Evolutionary conservation across 2,113 vertebrate species (phyloP), one percentile per base, ranked within the genome.

Genomic region (Ailuropoda melanoleuca): DNA sequence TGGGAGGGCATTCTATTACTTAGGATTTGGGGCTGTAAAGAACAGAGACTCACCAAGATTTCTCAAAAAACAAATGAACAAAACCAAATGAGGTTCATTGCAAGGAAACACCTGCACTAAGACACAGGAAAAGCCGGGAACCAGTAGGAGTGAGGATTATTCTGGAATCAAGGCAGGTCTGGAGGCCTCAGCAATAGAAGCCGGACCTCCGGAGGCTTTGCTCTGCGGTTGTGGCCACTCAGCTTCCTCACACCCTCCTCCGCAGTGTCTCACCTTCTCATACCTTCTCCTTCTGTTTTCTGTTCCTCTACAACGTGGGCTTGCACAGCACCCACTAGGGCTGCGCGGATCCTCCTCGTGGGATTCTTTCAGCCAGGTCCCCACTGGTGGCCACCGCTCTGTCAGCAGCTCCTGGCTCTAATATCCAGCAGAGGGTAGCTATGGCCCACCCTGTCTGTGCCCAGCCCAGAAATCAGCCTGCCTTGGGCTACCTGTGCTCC

Each of bases 301-400:
- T 58, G 68, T 77, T 18, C 43, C 68, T 53, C 87, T 58, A 60
- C 8, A 4, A 8, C 24, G 11, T 10, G 2, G 0, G 13, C 26
- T 17, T 9, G 34, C 37, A 43, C 8, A 29, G 75, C 53, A 56
- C 75, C 55, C 37, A 11, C 7, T 23, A 19, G 43, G 50, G 72
- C 31, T 23, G 48, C 13, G 0, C 1, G 0, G 29, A 23, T 48
- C 18, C 31, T 68, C 19, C 46, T 17, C 1, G 1, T 1, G 1
- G 29, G 19, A 60, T 12, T 43, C 26, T 77, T 77, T 6, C 4
- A 68, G 75, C 21, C 14, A 11, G 43, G 34, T 29, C 34, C 34
- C 66, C 26, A 6, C 48, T 9, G 64, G 31, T 1, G 15, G 31
- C 9, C 24, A 21, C 26, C 46, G 12, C 34, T n/a, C 34, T 77